A percentile compares a stretch with the other conserved stretches of the same genome.
Conservation (phyloP, 2,113 vertebrate species). For the Trematomus loennbergii region DNA sequence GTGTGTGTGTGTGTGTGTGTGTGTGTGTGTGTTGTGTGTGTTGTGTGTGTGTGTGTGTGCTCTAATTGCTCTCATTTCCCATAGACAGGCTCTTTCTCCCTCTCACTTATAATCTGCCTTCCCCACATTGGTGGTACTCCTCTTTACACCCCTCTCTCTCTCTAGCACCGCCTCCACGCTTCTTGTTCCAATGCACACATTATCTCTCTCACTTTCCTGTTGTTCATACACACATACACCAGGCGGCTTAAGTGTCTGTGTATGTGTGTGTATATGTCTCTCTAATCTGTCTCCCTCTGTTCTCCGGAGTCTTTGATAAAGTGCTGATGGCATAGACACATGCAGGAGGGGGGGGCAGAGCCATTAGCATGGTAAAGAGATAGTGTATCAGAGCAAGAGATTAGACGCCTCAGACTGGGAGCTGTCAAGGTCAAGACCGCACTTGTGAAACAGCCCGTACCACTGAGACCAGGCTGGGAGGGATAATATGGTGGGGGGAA, state of each 20-base stretch:
- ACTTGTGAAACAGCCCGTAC: slow-evolving; percentile 79
- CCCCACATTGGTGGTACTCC: slow-evolving; percentile 55
- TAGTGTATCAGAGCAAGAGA: slow-evolving; percentile 82
- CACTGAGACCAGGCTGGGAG: slow-evolving; percentile 48
- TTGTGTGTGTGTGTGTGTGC: slow-evolving; percentile 38
- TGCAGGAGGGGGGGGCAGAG: slow-evolving; percentile 60
- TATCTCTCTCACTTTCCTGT: slow-evolving; percentile 64
- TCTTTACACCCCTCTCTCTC: slow-evolving; percentile 59
- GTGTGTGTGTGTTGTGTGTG: background rate
- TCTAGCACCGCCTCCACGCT: slow-evolving; percentile 30
- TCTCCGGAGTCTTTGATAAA: slow-evolving; percentile 82
- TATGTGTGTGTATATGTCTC: slow-evolving; percentile 53
- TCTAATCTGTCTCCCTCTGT: slow-evolving; percentile 76
- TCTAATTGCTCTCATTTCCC: slow-evolving; percentile 70
- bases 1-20: slow-evolving; percentile 3
- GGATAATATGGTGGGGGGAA: slow-evolving; percentile 40
- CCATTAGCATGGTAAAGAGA: slow-evolving; percentile 85
- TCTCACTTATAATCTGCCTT: slow-evolving; percentile 75
- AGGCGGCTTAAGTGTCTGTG: slow-evolving; percentile 47
- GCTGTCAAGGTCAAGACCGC: slow-evolving; percentile 84
- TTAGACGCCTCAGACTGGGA: slow-evolving; percentile 81
- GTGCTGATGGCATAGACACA: slow-evolving; percentile 79
- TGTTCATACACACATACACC: slow-evolving; percentile 59
- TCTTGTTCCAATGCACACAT: slow-evolving; percentile 54
- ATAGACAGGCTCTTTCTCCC: slow-evolving; percentile 66